Conservation (phyloP, 1,140 invertebrate genomes). For the Drosophila pruinosa region DNA sequence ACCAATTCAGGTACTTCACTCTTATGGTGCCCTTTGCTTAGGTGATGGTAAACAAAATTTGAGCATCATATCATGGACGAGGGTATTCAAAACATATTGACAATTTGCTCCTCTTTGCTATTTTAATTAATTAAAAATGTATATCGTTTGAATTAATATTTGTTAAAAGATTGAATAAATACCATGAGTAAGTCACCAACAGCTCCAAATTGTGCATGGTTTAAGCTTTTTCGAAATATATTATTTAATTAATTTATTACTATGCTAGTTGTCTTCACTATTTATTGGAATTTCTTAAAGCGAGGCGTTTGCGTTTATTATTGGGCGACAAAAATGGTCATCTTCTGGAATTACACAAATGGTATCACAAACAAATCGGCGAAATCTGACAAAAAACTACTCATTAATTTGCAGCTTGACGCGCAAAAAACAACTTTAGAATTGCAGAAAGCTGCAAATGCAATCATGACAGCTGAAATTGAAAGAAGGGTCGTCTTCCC, state of each 20-base stretch:
- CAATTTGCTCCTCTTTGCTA: too few relatives aligned
- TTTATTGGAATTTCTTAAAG: too few relatives aligned
- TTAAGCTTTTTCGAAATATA: too few relatives aligned
- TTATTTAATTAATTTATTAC: too few relatives aligned
- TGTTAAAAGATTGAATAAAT: too few relatives aligned
- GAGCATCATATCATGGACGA: conserved; percentile 19
- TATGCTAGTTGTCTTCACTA: too few relatives aligned
- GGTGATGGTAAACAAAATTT: conserved; percentile 48
- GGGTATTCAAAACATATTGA: too few relatives aligned
- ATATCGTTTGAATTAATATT: too few relatives aligned
- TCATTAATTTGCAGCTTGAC: conserved; percentile 66
- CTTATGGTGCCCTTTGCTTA: conserved; percentile 23
- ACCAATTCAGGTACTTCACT: conserved; percentile 7
- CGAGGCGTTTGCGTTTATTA: not conserved
- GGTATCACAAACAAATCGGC: conserved; percentile 49
- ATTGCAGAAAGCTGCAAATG: conserved; percentile 53
- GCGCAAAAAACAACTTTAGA: conserved; percentile 48
- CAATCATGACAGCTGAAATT: conserved; percentile 53
- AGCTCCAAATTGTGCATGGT: too few relatives aligned
- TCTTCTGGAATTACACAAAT: conserved; percentile 22
- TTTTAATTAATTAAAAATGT: too few relatives aligned
- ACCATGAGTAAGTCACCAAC: too few relatives aligned
- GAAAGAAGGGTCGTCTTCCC: conserved; percentile 13
- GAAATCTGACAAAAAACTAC: conserved; percentile 46
- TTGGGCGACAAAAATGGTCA: not conserved